Percentiles rank a stretch among this genome's conserved stretches.
Evolutionary conservation across 2,888 invertebrate genomes (phyloP).

Genomic region (Mylabris sibirica): DNA sequence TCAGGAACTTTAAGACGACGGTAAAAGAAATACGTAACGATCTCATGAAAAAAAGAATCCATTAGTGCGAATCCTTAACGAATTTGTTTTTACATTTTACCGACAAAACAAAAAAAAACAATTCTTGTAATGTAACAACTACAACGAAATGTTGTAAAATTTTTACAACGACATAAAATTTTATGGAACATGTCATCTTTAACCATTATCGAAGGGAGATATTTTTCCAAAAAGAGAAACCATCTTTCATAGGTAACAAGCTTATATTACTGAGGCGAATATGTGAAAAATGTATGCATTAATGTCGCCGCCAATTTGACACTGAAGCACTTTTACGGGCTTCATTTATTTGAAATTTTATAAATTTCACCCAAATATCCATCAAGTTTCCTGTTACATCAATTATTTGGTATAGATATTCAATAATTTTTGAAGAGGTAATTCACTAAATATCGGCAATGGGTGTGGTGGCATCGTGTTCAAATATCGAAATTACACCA

Average conservation of each 20-base stretch:
- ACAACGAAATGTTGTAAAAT: slow-evolving; percentile 20
- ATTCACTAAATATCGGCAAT: slow-evolving; percentile 27
- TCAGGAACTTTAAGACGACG: not conserved
- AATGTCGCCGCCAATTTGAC: slow-evolving; percentile 19
- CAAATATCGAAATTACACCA: slow-evolving; percentile 24
- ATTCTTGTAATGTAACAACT: not conserved
- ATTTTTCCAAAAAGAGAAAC: slow-evolving; percentile 12
- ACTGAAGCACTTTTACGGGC: slow-evolving; percentile 17
- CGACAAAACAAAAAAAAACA: not conserved
- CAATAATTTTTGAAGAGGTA: not conserved
- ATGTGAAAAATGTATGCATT: slow-evolving; percentile 28
- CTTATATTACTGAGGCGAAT: not conserved
- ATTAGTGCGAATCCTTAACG: not conserved
- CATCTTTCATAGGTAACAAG: not conserved
- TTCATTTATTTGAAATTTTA: not conserved
- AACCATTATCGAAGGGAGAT: slow-evolving; percentile 32
- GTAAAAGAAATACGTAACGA: slow-evolving; percentile 1
- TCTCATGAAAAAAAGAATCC: not conserved
- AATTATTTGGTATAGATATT: not conserved
- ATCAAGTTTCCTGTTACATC: not conserved
- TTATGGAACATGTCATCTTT: slow-evolving; percentile 38
- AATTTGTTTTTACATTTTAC: slow-evolving; percentile 9
- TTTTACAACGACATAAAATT: slow-evolving; percentile 38
- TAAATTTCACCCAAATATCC: not conserved
- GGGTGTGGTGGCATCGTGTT: too few relatives aligned